These are phyloP conservation scores for Tenthredo distinguenda DNA, from an alignment of 2,888 invertebrate species.

Conservation along the genomic window DNA sequence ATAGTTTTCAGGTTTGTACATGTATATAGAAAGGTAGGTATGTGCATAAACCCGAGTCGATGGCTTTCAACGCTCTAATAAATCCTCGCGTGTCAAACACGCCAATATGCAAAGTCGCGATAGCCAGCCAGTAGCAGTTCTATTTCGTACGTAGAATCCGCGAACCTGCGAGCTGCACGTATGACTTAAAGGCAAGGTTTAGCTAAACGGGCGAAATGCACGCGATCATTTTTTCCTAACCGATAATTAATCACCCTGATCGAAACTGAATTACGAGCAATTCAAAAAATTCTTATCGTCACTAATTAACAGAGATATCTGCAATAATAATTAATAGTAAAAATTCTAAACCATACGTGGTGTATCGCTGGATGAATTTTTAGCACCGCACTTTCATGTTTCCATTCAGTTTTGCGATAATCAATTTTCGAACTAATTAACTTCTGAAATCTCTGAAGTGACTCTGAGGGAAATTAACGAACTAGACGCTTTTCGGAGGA, in stretches of 20 bases:
- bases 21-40: not conserved
- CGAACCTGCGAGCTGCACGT: not conserved
- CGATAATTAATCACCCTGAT: slow-evolving; percentile 10
- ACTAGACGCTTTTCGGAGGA: not conserved
- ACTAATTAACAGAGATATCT: not conserved
- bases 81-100: slow-evolving; percentile 47
- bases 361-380: not conserved
- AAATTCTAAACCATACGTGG: not conserved
- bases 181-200: not conserved
- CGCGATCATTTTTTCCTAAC: slow-evolving; percentile 19
- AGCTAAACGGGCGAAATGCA: not conserved
- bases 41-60: slow-evolving; percentile 34
- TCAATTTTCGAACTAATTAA: not conserved
- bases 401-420: not conserved
- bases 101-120: slow-evolving; percentile 50
- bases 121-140: slow-evolving; percentile 21
- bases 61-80: slow-evolving; percentile 46
- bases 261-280: not conserved
- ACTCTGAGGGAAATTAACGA: not conserved
- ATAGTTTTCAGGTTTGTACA: not conserved
- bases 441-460: too few species aligned
- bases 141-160: slow-evolving; percentile 27
- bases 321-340: not conserved
- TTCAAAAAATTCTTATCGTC: not conserved
- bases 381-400: not conserved